Base-by-base conservation (phyloP, 2,888 invertebrate species). In the Phragmatobia fuliginosa region DNA sequence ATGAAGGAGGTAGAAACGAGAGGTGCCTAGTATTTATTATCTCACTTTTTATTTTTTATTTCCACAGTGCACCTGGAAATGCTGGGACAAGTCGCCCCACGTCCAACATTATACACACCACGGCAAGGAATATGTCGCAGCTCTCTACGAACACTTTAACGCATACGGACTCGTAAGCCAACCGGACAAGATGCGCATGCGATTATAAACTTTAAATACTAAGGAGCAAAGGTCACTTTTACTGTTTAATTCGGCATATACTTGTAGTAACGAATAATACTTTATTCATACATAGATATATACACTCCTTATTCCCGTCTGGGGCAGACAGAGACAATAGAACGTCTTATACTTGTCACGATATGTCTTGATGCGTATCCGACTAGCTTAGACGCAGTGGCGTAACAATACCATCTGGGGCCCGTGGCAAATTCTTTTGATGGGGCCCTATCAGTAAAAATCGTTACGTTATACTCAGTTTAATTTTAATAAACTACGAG, bases 21-120 rank as follows among this genome's bases (percentile, higher is more conserved):
- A n/a, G n/a, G n/a, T n/a, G n/a, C n/a, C n/a, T n/a, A n/a, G n/a
- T n/a, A n/a, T n/a, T n/a, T 16, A 11, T 38, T 38, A 14, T 38
- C 14, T 8, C 1, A 49, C n/a, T n/a, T 49, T 3, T 25, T 33
- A 28, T 38, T 64, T 59, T 2, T 63, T 45, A 66, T 25, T 56
- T 33, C 67, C 67, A 14, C 92, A 97, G 96, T 96, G 96, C 59
- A 96, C 96, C 1, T 96, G 96, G 89, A 97, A 97, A 82, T 96
- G 97, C 87, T 98, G 97, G 96, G 96, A 97, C 66, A 95, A 96
- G 72, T 97, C 98, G 0, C 96, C 96, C 0, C 98, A 98, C 90
- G 98, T 98, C 52, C 94, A 94, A 74, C 97, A 97, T 86, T 96
- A 96, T 89, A 94, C 92, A 28, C 94, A 95, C 73, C 96, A 97